Evolutionary conservation across 2,113 vertebrate species (phyloP), one percentile per base, ranked within the genome.

Genomic region (Phaethornis superciliosus): DNA sequence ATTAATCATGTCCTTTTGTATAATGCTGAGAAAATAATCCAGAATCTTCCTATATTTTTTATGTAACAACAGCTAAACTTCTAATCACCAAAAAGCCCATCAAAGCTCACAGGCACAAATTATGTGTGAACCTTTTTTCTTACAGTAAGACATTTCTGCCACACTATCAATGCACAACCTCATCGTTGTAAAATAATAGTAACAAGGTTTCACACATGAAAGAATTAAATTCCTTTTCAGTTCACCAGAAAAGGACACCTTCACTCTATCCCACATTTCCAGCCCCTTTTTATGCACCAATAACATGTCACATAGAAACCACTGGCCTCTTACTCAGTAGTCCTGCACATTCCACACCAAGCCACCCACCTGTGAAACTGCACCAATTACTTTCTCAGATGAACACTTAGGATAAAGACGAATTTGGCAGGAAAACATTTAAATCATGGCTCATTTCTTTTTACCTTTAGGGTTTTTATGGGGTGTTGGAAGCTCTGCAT

Each of bases 401-500:
- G 12, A 52, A 15, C 32, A 52, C 7, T 52, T 3, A 76, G 33
- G 30, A 56, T 2, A 3, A n/a, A 28, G 56, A 51, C 0, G 16
- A n/a, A 10, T 3, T 80, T 9, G 55, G 49, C 70, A 86, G 60
- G 37, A 33, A 49, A 40, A 40, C 2, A 9, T 44, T 62, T 12
- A 58, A 63, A 75, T 24, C 26, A 0, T 33, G 70, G 63, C 47
- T 59, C 0, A 15, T 20, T 52, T 59, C 32, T 19, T 87, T 35
- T 32, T 24, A 12, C 64, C 51, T 78, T 7, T 49, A 99, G 99
- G 98, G 96, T 99, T 99, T 98, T 98, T 98, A 52, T 99, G 99
- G 99, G 99, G 99, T 8, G 98, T 98, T 84, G 99, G 99, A 95
- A 98, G 99, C 81, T 99, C 99, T 28, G 99, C 99, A 68, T 99